Percentiles rank a stretch among this genome's conserved stretches.
phyloP scores from a whole-genome alignment of 2,888 invertebrate species.

The Galerucella nymphaeae region DNA sequence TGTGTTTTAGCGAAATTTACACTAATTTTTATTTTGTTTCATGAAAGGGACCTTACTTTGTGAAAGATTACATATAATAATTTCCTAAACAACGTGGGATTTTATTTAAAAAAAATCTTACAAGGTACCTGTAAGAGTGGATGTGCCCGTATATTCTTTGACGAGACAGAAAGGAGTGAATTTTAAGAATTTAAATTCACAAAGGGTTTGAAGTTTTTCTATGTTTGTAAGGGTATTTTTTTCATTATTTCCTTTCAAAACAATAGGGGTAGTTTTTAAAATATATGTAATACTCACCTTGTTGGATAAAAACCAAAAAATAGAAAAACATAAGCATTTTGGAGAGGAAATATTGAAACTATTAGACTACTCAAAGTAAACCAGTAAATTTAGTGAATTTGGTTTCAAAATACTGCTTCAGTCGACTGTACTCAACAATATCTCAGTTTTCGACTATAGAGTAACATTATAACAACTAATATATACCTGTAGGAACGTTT shows the following conservation, averaged over 20 bases:
- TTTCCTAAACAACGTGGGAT: neutral
- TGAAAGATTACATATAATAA: too few species aligned
- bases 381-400: too few species aligned
- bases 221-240: constrained; percentile 37
- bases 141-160: constrained; percentile 47
- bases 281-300: constrained; percentile 39
- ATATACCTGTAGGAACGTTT: neutral
- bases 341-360: too few species aligned
- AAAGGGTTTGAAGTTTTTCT: constrained; percentile 46
- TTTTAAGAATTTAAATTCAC: constrained; percentile 48
- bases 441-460: too few species aligned
- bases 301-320: too few species aligned
- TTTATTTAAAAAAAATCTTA: too few species aligned
- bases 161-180: constrained; percentile 41
- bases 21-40: constrained; percentile 51
- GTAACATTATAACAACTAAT: neutral
- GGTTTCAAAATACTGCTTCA: too few species aligned
- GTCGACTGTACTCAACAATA: too few species aligned
- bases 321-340: neutral
- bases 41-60: neutral
- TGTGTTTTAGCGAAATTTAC: constrained; percentile 56
- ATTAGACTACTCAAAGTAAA: too few species aligned
- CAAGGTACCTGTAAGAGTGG: too few species aligned
- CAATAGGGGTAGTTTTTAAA: constrained; percentile 43
- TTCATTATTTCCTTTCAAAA: constrained; percentile 21